These are phyloP conservation scores for Neodiprion virginianus DNA, from an alignment of 1,140 invertebrate genomes.

Conservation along the genomic window DNA sequence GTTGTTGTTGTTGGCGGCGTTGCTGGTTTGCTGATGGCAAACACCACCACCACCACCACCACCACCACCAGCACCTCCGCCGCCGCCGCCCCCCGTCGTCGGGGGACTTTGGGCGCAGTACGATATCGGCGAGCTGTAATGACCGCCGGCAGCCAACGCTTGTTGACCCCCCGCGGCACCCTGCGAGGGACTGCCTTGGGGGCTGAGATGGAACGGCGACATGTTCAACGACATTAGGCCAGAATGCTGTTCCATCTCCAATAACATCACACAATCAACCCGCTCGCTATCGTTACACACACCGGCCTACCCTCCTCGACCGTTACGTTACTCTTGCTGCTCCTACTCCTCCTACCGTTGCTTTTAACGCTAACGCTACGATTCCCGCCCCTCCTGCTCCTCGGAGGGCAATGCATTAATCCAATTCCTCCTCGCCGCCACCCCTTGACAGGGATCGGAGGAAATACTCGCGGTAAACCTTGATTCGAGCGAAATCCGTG, in stretches of 20 bases:
- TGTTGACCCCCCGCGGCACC: constrained; percentile 44
- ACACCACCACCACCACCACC: constrained; percentile 24
- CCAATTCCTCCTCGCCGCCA: no score
- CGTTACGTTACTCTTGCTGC: background rate
- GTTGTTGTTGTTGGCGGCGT: constrained; percentile 32
- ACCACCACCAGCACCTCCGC: background rate
- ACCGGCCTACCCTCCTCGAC: background rate
- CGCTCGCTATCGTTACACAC: background rate
- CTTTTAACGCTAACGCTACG: background rate
- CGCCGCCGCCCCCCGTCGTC: constrained; percentile 51
- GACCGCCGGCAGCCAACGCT: constrained; percentile 37
- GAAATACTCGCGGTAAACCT: no score
- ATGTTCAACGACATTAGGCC: constrained; percentile 85
- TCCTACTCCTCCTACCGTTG: background rate
- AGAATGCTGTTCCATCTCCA: constrained; percentile 83
- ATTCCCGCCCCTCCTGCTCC: background rate
- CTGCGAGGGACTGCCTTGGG: constrained; percentile 66
- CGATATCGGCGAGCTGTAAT: constrained; percentile 43
- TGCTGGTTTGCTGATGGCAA: constrained; percentile 31
- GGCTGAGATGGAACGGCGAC: constrained; percentile 80
- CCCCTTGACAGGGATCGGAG: no score
- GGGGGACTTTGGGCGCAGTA: constrained; percentile 58
- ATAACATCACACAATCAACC: constrained; percentile 66
- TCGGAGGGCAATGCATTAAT: no score
- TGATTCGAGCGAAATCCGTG: background rate